Conservation (phyloP, 2,797 vertebrate genomes). For the Rhinophrynus dorsalis region DNA sequence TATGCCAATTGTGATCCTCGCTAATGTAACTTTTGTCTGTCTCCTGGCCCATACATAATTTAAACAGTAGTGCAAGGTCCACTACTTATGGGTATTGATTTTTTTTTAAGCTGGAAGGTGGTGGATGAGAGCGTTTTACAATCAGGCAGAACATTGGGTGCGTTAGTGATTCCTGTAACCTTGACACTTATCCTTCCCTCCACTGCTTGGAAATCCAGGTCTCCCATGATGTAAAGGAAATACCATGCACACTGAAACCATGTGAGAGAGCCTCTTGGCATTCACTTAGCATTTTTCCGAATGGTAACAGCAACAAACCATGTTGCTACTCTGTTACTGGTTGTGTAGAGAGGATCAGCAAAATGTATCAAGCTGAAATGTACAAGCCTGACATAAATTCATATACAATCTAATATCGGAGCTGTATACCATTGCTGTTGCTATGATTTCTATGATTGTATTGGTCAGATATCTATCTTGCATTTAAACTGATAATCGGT, state of each 20-base stretch:
- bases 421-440: no score
- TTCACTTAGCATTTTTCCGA: neutral
- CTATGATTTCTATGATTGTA: no score
- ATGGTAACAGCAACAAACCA: neutral
- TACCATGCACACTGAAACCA: neutral
- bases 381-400: neutral
- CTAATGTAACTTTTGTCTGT: slow-evolving; percentile 3
- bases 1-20: neutral
- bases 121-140: slow-evolving; percentile 40
- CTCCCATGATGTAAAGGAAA: slow-evolving; percentile 6
- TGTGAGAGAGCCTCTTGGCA: neutral
- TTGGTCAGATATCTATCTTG: no score
- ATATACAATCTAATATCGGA: no score
- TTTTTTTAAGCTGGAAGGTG: neutral
- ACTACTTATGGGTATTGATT: slow-evolving; percentile 10
- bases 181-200: slow-evolving; percentile 64
- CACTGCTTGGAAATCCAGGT: slow-evolving; percentile 50
- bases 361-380: neutral
- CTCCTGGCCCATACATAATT: slow-evolving; percentile 20
- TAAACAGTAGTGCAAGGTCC: neutral
- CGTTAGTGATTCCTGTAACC: slow-evolving; percentile 64
- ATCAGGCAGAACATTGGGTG: slow-evolving; percentile 23
- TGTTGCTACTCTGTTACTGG: no score
- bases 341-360: neutral
- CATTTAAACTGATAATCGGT: no score